phyloP scores from a whole-genome alignment of 2,113 vertebrate genomes.

The Serinus canaria region DNA sequence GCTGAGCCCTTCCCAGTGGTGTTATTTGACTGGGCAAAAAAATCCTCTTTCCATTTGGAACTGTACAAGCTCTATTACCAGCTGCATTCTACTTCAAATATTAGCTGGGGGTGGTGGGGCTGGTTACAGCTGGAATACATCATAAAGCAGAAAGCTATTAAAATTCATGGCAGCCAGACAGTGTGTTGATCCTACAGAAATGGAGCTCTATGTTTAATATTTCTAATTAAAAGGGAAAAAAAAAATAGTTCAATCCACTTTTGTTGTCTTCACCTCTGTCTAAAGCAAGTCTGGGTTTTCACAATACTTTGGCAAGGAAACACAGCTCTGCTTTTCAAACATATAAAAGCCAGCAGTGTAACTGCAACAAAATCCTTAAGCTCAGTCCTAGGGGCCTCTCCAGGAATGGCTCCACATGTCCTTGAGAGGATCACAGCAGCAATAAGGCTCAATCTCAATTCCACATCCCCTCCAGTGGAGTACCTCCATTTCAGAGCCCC shows the following conservation, averaged over 20 bases:
- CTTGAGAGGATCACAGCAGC: slow-evolving; percentile 21
- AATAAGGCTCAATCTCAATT: not conserved
- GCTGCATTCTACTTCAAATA: slow-evolving; percentile 63
- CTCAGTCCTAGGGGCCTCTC: slow-evolving; percentile 11
- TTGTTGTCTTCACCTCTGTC: slow-evolving; percentile 62
- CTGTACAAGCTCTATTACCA: slow-evolving; percentile 54
- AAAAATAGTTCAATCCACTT: slow-evolving; percentile 42
- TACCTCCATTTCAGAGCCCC: not conserved
- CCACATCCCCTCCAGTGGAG: not conserved
- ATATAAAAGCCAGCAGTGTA: slow-evolving; percentile 25
- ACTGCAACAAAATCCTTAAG: slow-evolving; percentile 46
- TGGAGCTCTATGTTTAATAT: slow-evolving; percentile 52
- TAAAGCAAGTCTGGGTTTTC: slow-evolving; percentile 56
- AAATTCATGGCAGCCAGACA: slow-evolving; percentile 50
- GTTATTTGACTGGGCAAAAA: slow-evolving; percentile 38
- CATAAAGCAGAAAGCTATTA: slow-evolving; percentile 58
- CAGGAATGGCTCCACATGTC: slow-evolving; percentile 26
- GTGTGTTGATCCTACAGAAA: slow-evolving; percentile 49
- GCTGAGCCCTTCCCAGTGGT: slow-evolving; percentile 4
- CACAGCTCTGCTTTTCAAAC: slow-evolving; percentile 18
- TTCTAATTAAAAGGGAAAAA: slow-evolving; percentile 48
- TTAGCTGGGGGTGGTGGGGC: slow-evolving; percentile 57
- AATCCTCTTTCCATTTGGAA: slow-evolving; percentile 51
- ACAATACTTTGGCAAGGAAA: slow-evolving; percentile 44
- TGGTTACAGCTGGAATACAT: slow-evolving; percentile 71